phyloP scores from a whole-genome alignment of 2,113 vertebrate genomes.

The Ploceus nigricollis region DNA sequence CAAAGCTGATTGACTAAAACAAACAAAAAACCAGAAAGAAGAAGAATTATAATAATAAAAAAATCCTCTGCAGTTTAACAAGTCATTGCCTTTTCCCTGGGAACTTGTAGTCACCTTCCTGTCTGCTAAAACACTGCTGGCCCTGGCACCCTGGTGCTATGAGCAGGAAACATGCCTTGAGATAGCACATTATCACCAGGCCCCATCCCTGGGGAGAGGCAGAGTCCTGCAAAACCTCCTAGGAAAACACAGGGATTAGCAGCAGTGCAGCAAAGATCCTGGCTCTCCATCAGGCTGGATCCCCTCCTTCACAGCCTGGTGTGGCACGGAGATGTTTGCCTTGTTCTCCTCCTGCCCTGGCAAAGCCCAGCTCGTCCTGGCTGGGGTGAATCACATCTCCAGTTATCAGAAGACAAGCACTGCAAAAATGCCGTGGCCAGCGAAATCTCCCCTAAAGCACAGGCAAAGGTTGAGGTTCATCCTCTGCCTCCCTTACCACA shows the following conservation, averaged over 20 bases:
- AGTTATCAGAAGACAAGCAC: not conserved
- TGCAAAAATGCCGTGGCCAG: not conserved
- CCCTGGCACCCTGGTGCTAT: not conserved
- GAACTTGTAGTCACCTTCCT: not conserved
- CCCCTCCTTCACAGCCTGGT: not conserved
- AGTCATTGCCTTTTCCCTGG: not conserved
- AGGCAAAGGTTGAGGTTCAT: constrained; percentile 8
- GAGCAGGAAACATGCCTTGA: not conserved
- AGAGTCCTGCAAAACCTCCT: not conserved
- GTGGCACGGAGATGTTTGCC: not conserved
- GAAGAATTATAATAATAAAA: not conserved
- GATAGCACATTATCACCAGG: not conserved
- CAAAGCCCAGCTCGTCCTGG: not conserved
- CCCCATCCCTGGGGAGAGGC: not conserved
- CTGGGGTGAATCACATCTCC: not conserved
- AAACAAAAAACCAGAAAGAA: not conserved
- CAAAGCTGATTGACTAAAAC: not conserved
- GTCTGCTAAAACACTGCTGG: not conserved
- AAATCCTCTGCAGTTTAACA: not conserved
- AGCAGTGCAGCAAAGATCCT: not conserved
- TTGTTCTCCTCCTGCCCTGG: not conserved
- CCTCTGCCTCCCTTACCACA: not conserved
- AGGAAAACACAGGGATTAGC: not conserved
- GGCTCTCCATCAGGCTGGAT: not conserved
- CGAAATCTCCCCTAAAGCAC: not conserved